Percentiles rank a stretch among this genome's conserved stretches.
Evolutionary conservation across 2,888 invertebrate genomes (phyloP).

Genomic region (Cephus pygmeus): DNA sequence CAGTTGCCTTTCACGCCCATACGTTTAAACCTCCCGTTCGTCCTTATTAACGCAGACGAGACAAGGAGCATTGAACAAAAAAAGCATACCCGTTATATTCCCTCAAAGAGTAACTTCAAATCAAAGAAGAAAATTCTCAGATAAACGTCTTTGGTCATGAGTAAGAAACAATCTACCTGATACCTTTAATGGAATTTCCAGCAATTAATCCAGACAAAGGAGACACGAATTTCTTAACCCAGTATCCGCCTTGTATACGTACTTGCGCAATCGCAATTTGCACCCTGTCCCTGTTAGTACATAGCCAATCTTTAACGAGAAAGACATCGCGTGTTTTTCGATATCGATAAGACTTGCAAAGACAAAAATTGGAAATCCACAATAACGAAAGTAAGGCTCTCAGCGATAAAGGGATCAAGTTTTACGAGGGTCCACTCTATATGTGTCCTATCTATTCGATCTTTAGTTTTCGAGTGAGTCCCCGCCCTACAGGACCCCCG

Average conservation of each 20-base stretch:
- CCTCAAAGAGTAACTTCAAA: not conserved
- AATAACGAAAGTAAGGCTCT: not conserved
- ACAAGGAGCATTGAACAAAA: not conserved
- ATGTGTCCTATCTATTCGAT: not conserved
- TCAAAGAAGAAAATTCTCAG: not conserved
- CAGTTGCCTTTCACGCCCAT: not conserved
- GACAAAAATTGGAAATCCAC: not conserved
- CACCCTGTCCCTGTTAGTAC: not conserved
- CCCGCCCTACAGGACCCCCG: not conserved
- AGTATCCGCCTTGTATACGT: not conserved
- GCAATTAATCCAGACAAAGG: not conserved
- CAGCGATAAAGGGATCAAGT: conserved; percentile 5
- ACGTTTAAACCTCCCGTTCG: not conserved
- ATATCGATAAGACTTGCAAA: not conserved
- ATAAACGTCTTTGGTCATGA: not conserved
- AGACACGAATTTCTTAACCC: not conserved
- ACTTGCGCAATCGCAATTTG: too few species aligned
- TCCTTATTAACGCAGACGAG: not conserved
- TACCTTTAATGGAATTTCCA: not conserved
- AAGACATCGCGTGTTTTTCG: not conserved
- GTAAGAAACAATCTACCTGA: not conserved
- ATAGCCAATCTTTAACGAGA: not conserved
- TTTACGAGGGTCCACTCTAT: conserved; percentile 2
- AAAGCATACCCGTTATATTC: too few species aligned
- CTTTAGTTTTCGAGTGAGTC: not conserved